Base-by-base conservation (phyloP, 1,140 invertebrate genomes). In the Ostrea edulis region DNA sequence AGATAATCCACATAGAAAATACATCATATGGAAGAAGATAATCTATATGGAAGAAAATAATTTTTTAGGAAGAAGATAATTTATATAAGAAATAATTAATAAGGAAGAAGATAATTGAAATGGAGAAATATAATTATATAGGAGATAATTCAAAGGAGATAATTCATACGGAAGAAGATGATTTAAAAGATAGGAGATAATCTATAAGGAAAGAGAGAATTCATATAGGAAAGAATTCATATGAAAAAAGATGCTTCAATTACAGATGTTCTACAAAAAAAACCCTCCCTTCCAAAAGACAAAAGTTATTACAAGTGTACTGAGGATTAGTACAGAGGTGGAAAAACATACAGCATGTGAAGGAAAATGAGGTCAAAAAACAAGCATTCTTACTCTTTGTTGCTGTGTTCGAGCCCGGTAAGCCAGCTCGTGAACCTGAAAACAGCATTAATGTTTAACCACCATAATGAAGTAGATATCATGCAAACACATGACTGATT, bases 361-460 rank as follows among this genome's bases (percentile, higher is more conserved):
- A 62, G n/a, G 55, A 58, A 77, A 77, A 77, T 25, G 25, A 77
- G 68, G 68, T 77, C 68, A 77, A 77, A 71, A 77, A 77, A n/a
- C n/a, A 77, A 14, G 8, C 25, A 17, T 77, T 77, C 68, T 77
- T 77, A 77, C 68, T 77, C 68, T 77, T 77, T 77, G 68, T 77
- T 11, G 68, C 14, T 22, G 68, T 29, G 25, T 77, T 77, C 12
- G 68, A 77, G 68, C 68, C 68, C 25, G 68, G 12, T 35, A 77
- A 77, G 68, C 68, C 68, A 77, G 68, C 68, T 77, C 68, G 68
- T 12, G 68, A 77, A 77, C 68, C 68, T 77, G 68, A 77, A 77
- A 77, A 77, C 68, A 77, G 68, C 68, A 77, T 77, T 25, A 77
- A 14, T 77, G 29, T 77, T 77, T 44, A 77, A 77, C 22, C 14